phyloP scores from a whole-genome alignment of 2,113 vertebrate species.

The Dasyurus viverrinus region DNA sequence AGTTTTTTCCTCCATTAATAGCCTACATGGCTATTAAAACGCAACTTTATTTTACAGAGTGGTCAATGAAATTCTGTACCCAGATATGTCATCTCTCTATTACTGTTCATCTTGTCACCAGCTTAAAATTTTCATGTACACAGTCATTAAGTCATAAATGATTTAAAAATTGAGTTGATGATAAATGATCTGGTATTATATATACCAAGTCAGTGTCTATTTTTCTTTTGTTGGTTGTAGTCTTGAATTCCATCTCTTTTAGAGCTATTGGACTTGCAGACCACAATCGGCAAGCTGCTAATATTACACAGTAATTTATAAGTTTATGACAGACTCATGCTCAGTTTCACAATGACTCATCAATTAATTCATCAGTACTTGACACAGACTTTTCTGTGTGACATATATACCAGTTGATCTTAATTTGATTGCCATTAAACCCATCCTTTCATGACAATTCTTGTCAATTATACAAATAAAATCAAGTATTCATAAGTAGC shows the following conservation, averaged over 20 bases:
- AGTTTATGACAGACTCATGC: conserved; percentile 82
- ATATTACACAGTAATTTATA: conserved; percentile 70
- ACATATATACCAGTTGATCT: conserved; percentile 84
- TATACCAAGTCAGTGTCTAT: conserved; percentile 59
- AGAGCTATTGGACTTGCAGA: conserved; percentile 50
- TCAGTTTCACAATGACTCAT: conserved; percentile 73
- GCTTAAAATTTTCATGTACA: conserved; percentile 79
- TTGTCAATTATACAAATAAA: conserved; percentile 96
- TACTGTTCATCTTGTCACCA: conserved; percentile 72
- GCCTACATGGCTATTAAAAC: conserved; percentile 27
- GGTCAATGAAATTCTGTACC: conserved; percentile 68
- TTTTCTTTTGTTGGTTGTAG: conserved; percentile 67
- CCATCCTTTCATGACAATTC: conserved; percentile 88
- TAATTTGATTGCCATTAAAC: conserved; percentile 87
- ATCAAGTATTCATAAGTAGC: conserved; percentile 97
- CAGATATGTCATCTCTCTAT: conserved; percentile 47
- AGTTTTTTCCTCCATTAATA: conserved; percentile 29
- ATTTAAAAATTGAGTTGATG: conserved; percentile 83
- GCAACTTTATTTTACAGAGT: conserved; percentile 62
- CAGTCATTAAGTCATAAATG: conserved; percentile 79
- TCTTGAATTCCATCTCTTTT: conserved; percentile 63
- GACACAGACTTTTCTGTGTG: conserved; percentile 80
- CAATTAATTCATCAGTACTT: conserved; percentile 81
- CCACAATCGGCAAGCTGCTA: conserved; percentile 61
- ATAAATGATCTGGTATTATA: conserved; percentile 69